These are phyloP conservation scores for Danaus plexippus DNA, from an alignment of 1,140 invertebrate species.

Conservation along the genomic window DNA sequence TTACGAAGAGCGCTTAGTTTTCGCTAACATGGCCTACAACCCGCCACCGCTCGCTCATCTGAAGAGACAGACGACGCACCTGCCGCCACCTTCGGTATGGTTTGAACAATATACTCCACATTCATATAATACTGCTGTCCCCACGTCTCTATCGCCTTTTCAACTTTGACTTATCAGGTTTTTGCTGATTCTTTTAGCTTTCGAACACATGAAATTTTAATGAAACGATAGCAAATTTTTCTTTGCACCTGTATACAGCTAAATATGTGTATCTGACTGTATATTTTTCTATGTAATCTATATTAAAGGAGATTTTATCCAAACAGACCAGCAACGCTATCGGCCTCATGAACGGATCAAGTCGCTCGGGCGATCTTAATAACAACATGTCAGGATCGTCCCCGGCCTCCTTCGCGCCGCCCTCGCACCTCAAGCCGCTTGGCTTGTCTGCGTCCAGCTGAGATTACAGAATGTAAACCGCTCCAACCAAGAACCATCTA, in stretches of 20 bases:
- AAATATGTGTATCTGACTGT: too few relatives aligned
- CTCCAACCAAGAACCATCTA: slow-evolving; percentile 47
- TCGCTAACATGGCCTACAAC: slow-evolving; percentile 93
- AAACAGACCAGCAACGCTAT: slow-evolving; percentile 60
- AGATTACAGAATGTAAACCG: slow-evolving; percentile 65
- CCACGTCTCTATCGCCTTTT: too few relatives aligned
- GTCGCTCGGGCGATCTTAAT: slow-evolving; percentile 65
- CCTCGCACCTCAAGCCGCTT: slow-evolving; percentile 65
- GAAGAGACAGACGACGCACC: slow-evolving; percentile 83
- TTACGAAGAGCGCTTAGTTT: slow-evolving; percentile 93
- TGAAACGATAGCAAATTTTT: too few relatives aligned
- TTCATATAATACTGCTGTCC: background rate
- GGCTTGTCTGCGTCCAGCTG: slow-evolving; percentile 69
- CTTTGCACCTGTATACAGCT: too few relatives aligned
- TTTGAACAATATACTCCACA: slow-evolving; percentile 11
- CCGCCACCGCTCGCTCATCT: slow-evolving; percentile 89
- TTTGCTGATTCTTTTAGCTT: too few relatives aligned
- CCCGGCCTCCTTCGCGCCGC: slow-evolving; percentile 49
- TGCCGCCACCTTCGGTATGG: slow-evolving; percentile 63
- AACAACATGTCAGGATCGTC: slow-evolving; percentile 70
- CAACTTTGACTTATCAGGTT: too few relatives aligned
- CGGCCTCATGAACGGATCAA: slow-evolving; percentile 65
- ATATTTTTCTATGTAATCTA: too few relatives aligned
- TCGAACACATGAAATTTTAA: too few relatives aligned
- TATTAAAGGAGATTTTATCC: slow-evolving; percentile 10